Base-by-base conservation (phyloP, 2,113 vertebrate genomes). In the Hippopotamus amphibius region DNA sequence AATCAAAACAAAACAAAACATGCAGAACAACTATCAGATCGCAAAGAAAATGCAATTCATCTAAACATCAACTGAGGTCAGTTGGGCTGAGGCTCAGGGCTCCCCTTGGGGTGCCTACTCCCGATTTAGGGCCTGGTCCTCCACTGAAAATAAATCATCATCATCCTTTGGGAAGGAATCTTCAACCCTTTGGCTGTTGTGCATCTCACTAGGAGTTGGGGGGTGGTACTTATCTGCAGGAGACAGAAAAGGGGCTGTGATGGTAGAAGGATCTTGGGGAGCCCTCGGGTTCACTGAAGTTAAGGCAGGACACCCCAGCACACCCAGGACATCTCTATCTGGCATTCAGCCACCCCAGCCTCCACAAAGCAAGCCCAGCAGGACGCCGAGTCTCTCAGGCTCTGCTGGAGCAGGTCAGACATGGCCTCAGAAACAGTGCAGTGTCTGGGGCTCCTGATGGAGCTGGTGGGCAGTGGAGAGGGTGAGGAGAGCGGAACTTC, bases 1-100 rank as follows among this genome's bases (percentile, higher is more conserved):
- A 95, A 95, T 93, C 19, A 94, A 95, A 95, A 94, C 68, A 81
- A 88, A 91, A 92, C 33, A 95, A 92, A 95, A 96, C 92, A 97
- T 88, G 71, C 81, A 96, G 0, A 9, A 72, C 41, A 89, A 92
- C 66, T 95, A 65, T 93, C 87, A 97, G 94, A 93, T 59, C 81
- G 77, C 57, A 95, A n/a, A 97, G 66, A 93, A 97, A 96, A 96
- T 93, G 50, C 76, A 93, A 65, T 96, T 88, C 82, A 43, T 95
- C 81, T 76, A 97, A 94, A 71, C 28, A 93, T 77, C 28, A 95
- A 57, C 76, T 84, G 91, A 95, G 17, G 41, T 88, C 88, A 77
- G n/a, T 55, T 81, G 59, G 65, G 41, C 28, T 72, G 77, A 80
- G 74, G 30, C 71, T 96, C 26, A 53, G 55, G 63, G 53, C 1